Base-by-base conservation (phyloP, 2,888 invertebrate species). In the Pseudanteris insignis region DNA sequence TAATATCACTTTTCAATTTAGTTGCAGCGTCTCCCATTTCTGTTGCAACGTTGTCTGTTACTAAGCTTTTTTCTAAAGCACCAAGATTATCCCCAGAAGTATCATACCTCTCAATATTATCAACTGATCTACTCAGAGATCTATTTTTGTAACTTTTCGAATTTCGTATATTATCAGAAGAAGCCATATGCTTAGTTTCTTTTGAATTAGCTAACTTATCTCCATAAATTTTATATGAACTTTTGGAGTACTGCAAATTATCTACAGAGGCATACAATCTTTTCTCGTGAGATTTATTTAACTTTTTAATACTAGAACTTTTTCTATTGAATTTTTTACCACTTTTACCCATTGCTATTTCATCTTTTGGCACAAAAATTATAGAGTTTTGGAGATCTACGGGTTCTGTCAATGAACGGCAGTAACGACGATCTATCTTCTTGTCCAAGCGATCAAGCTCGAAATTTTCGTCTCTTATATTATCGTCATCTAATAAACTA, bases 1-100 rank as follows among this genome's bases (percentile, higher is more conserved):
- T 85, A 5, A 90, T 88, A 68, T 86, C 86, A 57, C 70, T 76
- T 38, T 77, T 74, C 4, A 64, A 63, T 30, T 70, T 73, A n/a
- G n/a, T n/a, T n/a, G n/a, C n/a, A 4, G 63, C 58, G 11, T 63
- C 50, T 5, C 37, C 30, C 21, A 25, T 43, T 36, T 34, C 46
- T 7, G 40, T 41, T 13, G 21, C 21, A n/a, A n/a, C n/a, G 15
- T 53, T 15, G 32, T 60, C 13, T 18, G 53, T 29, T 15, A 44
- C 34, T 10, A 30, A 3, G 15, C 60, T 67, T 30, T 76, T 72
- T 7, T 70, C 67, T 1, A 75, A 38, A 0, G 71, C 71, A 12
- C 72, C 71, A 0, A 77, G 55, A 50, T 78, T 77, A 37, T 77
- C 77, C 2, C 68, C 66, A 1, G 74, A 71, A 2, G 72, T 72